Base-by-base conservation (phyloP, 2,113 vertebrate genomes). In the Machaerirhynchus nigripectus region DNA sequence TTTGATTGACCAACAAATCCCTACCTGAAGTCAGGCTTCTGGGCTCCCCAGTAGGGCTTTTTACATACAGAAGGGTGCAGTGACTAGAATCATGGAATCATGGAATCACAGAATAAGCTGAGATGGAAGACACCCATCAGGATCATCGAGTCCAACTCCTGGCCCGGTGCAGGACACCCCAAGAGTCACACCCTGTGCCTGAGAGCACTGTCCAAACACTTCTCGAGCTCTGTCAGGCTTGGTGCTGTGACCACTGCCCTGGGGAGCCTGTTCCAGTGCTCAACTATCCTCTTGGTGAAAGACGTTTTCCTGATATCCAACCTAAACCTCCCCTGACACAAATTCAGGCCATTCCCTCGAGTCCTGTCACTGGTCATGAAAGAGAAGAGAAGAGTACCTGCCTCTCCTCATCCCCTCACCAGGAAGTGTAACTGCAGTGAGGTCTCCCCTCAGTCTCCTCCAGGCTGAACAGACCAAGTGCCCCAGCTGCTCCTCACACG, bases 401-500 rank as follows among this genome's bases (percentile, higher is more conserved):
- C 2, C 1, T 0, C 24, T 53, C 5, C 18, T 33, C 16, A 10
- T 2, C 13, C 39, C n/a, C 24, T n/a, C 61, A 40, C 0, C 0
- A 31, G 20, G 60, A 68, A 65, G 27, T 46, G 23, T 44, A 3
- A 23, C 60, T 28, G 44, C 57, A 50, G 0, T 37, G 77, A 81
- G 44, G 23, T 20, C 44, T 52, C 23, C 37, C 8, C 52, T 59
- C 60, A 74, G 18, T 21, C 44, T 81, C 27, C 37, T 71, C 56
- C 42, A 50, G 19, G 52, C 52, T 59, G 77, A 17, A 52, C 33
- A 74, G 15, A 59, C 52, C 33, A 2, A 65, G 27, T 5, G 44
- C 1, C 10, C 64, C 86, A 65, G 59, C 28, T 1, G 0, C n/a
- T 26, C 15, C 56, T 70, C 28, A n/a, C 0, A 23, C 0, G 0